Evolutionary conservation across 2,888 invertebrate species (phyloP), one percentile per base, ranked within the genome.

Genomic region (Plebejus argus): DNA sequence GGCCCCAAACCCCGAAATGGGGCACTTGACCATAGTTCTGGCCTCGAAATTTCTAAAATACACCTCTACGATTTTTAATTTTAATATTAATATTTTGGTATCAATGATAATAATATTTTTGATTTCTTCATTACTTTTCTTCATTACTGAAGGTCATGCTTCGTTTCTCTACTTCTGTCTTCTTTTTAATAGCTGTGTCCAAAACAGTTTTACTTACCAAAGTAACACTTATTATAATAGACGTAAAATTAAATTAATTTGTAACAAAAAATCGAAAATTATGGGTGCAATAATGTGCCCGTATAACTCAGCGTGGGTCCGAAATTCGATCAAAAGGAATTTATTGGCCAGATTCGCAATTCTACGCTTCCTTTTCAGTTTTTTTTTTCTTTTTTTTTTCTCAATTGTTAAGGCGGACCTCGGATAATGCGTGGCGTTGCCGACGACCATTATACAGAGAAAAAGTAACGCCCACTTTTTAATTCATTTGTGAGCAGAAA

Each of bases 261-360:
- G 78, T 71, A 78, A 81, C 81, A 87, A 90, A 90, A 91, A 88
- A 86, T 80, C 76, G 71, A 83, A 91, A 91, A 91, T 91, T 88
- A 90, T 90, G 82, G 86, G 80, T 82, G 83, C 82, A 87, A 94
- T 94, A 94, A 94, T 94, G 91, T 91, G 90, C 94, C 94, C 94
- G 89, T 91, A 94, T 94, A 86, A 86, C 92, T 58, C 93, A 92
- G 94, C 94, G 89, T 91, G 93, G 89, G 91, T 91, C 93, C 93
- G 85, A 91, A 92, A 91, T 91, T 91, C 91, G 90, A 93, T 93
- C 93, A 93, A 93, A 88, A 90, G 87, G 86, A 92, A 92, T 94
- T 93, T 94, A 93, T 94, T 93, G 90, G 89, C 91, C 88, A 89
- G 88, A 93, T 94, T 93, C 88, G 93, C 93, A 88, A 91, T 92